A percentile compares a stretch with the other conserved stretches of the same genome.
Conservation (phyloP, 2,888 invertebrate species). For the Leptinotarsa juncta region DNA sequence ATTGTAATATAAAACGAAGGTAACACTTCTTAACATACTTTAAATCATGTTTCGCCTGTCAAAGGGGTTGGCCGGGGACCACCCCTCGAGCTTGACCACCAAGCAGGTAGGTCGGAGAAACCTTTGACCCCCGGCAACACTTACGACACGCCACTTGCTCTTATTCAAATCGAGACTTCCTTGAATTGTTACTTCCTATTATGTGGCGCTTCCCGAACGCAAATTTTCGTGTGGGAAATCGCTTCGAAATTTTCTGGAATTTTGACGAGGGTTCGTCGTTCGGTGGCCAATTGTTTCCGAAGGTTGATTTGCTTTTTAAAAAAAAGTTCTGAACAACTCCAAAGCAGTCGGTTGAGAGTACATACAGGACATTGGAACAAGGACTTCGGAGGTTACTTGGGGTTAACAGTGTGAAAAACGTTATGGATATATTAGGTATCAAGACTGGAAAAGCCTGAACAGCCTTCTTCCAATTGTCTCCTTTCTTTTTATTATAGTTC, state of each 20-base stretch:
- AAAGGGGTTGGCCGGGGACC: conserved; percentile 48
- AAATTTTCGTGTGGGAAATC: conserved; percentile 37
- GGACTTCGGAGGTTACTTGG: no score
- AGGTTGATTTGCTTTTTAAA: conserved; percentile 5
- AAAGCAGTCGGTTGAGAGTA: neutral
- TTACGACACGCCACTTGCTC: conserved; percentile 44
- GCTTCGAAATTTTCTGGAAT: conserved; percentile 21
- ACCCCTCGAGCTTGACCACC: conserved; percentile 49
- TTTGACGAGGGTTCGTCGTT: conserved; percentile 21
- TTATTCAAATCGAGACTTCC: conserved; percentile 39
- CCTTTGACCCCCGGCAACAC: conserved; percentile 57
- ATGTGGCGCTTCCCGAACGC: conserved; percentile 23
- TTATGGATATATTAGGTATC: no score
- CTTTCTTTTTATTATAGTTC: no score
- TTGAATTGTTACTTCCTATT: conserved; percentile 44
- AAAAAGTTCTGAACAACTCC: neutral
- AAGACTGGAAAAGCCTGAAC: no score
- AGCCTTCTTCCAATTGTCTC: no score
- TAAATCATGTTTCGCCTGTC: conserved; percentile 53
- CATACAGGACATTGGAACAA: neutral
- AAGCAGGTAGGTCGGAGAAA: conserved; percentile 55
- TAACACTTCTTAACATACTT: conserved; percentile 61
- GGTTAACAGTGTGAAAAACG: no score
- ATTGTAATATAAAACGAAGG: conserved; percentile 57
- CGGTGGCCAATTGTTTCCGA: conserved; percentile 9